A percentile compares a stretch with the other conserved stretches of the same genome.
Evolutionary conservation across 2,888 invertebrate species (phyloP).

Genomic region (Netelia virgata): DNA sequence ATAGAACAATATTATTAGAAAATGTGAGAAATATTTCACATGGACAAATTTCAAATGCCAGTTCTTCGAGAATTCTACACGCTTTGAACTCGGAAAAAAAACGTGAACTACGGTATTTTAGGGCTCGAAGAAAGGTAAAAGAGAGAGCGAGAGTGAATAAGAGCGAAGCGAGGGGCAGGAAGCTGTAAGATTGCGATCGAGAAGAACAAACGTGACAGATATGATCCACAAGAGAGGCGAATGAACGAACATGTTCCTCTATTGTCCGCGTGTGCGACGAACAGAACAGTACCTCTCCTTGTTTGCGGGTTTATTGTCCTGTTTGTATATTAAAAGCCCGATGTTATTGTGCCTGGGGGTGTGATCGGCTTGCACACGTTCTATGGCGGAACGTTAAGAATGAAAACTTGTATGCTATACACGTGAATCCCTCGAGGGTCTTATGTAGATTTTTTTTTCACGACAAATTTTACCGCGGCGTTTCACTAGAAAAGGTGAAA

Average conservation of each 20-base stretch:
- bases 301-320: constrained; percentile 76
- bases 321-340: constrained; percentile 62
- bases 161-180: constrained; percentile 5
- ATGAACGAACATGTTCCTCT: constrained; percentile 48
- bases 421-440: no score
- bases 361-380: constrained; percentile 48
- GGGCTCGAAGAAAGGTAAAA: no score
- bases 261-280: constrained; percentile 73
- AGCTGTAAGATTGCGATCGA: constrained; percentile 74
- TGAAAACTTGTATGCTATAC: no score
- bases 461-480: no score
- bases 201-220: constrained; percentile 80
- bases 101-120: no score
- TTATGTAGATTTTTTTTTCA: no score
- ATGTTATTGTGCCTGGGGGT: constrained; percentile 56
- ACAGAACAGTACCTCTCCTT: constrained; percentile 62
- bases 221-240: constrained; percentile 68
- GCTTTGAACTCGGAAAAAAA: no score
- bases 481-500: no score
- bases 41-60: no score
- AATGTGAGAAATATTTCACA: no score
- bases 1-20: no score
- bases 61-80: no score
- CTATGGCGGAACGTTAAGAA: constrained; percentile 25
- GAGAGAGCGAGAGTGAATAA: constrained; percentile 42